Percentiles rank a stretch among this genome's conserved stretches.
Conservation (phyloP, 2,113 vertebrate species). For the Semnornis frantzii region DNA sequence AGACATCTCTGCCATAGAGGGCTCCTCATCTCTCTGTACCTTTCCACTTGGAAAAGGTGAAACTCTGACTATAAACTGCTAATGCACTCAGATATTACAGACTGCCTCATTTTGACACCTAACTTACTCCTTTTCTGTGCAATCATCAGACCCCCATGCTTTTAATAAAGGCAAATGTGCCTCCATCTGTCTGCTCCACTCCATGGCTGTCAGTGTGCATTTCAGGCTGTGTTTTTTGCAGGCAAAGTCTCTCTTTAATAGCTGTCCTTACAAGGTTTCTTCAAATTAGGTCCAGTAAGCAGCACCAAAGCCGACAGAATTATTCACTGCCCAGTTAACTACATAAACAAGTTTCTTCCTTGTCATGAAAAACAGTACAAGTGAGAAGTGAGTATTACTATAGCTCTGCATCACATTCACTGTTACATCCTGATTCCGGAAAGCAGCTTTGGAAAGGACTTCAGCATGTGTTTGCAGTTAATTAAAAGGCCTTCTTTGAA, state of each 20-base stretch:
- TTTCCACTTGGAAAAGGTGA: constrained; percentile 32
- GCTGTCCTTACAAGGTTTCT: constrained; percentile 26
- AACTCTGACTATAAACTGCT: not conserved
- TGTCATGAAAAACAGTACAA: not conserved
- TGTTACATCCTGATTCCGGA: not conserved
- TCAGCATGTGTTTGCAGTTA: not conserved
- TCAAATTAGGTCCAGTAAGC: not conserved
- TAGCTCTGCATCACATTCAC: not conserved
- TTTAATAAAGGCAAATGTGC: constrained; percentile 50
- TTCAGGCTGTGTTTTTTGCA: not conserved
- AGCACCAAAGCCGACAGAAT: not conserved
- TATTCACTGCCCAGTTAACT: not conserved
- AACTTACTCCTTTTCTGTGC: constrained; percentile 32
- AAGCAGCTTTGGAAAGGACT: constrained; percentile 10
- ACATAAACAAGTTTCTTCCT: not conserved
- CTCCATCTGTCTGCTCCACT: constrained; percentile 61
- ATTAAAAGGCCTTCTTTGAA: not conserved
- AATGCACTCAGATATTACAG: not conserved
- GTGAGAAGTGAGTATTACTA: not conserved
- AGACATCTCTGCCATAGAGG: not conserved
- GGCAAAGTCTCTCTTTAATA: not conserved
- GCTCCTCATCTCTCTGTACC: not conserved
- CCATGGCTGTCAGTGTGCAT: constrained; percentile 54
- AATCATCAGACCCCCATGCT: constrained; percentile 43
- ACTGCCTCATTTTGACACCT: not conserved